These are phyloP conservation scores for Callorhinus ursinus DNA, from an alignment of 2,113 vertebrate genomes.

Conservation along the genomic window DNA sequence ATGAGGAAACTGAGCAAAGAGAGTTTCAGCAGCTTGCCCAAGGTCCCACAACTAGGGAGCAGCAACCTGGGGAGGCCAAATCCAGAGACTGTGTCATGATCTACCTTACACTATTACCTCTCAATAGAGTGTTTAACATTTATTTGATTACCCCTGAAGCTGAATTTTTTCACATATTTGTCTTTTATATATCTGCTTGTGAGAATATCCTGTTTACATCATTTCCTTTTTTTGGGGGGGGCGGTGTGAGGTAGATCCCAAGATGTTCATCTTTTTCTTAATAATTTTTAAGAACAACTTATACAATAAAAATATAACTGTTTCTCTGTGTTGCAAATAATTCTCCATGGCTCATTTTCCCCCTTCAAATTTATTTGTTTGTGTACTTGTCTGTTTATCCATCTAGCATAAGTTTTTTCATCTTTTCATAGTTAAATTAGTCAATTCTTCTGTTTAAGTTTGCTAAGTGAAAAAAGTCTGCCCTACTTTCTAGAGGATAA, in stretches of 20 bases:
- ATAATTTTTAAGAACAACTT: neutral
- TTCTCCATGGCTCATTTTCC: neutral
- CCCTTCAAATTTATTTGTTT: neutral
- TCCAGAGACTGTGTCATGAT: neutral
- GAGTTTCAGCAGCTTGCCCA: neutral
- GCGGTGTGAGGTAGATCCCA: neutral
- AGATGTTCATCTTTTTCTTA: neutral
- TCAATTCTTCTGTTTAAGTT: neutral
- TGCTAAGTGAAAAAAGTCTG: neutral
- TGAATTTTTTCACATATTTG: neutral
- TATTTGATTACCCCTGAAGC: neutral
- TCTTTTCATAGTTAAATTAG: neutral
- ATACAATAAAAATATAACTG: neutral
- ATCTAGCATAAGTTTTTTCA: neutral
- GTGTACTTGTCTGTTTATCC: neutral
- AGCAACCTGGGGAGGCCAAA: neutral
- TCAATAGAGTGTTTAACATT: neutral
- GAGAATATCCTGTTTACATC: neutral
- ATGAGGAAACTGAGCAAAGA: neutral
- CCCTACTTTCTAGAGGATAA: neutral
- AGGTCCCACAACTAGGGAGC: neutral
- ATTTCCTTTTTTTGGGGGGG: neutral
- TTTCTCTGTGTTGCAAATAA: neutral
- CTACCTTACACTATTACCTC: neutral
- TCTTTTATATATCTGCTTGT: neutral